A percentile compares a stretch with the other conserved stretches of the same genome.
phyloP scores from a whole-genome alignment of 2,888 invertebrate species.

The Amaurobius ferox region DNA sequence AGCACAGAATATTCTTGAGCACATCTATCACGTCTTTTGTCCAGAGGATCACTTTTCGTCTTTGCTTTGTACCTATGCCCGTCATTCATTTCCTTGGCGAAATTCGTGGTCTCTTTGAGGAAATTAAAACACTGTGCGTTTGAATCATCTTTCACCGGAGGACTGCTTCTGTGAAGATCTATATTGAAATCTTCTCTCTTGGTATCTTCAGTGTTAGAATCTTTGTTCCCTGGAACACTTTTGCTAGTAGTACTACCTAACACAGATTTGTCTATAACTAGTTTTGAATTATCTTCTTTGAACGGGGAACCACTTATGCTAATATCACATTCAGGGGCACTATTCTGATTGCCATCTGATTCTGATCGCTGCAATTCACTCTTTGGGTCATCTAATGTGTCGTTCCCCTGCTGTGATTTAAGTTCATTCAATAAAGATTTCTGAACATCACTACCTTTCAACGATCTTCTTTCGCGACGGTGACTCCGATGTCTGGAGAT shows the following conservation, averaged over 20 bases:
- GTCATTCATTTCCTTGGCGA: not conserved
- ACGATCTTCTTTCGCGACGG: constrained; percentile 47
- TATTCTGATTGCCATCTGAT: constrained; percentile 60
- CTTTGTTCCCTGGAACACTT: constrained; percentile 15
- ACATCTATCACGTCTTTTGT: constrained; percentile 50
- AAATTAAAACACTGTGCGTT: constrained; percentile 54
- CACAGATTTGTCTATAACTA: constrained; percentile 30
- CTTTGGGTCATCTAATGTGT: constrained; percentile 31
- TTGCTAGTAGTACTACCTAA: constrained; percentile 13
- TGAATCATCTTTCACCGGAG: constrained; percentile 56
- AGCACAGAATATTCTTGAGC: constrained; percentile 56
- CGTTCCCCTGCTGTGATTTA: constrained; percentile 13
- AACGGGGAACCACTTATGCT: constrained; percentile 58
- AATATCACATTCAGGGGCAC: constrained; percentile 62
- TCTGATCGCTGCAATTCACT: constrained; percentile 55
- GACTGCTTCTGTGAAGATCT: constrained; percentile 55
- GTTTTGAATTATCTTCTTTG: constrained; percentile 47
- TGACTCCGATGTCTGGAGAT: constrained; percentile 29
- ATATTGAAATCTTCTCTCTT: constrained; percentile 27
- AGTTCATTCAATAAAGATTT: constrained; percentile 40
- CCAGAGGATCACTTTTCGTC: constrained; percentile 61
- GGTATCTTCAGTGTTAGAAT: not conserved
- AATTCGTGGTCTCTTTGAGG: constrained; percentile 20
- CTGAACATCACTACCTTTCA: constrained; percentile 46
- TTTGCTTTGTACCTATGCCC: constrained; percentile 54